Evolutionary conservation across 1,140 invertebrate species (phyloP), one percentile per base, ranked within the genome.

Genomic region (Drosophila kurseongensis): DNA sequence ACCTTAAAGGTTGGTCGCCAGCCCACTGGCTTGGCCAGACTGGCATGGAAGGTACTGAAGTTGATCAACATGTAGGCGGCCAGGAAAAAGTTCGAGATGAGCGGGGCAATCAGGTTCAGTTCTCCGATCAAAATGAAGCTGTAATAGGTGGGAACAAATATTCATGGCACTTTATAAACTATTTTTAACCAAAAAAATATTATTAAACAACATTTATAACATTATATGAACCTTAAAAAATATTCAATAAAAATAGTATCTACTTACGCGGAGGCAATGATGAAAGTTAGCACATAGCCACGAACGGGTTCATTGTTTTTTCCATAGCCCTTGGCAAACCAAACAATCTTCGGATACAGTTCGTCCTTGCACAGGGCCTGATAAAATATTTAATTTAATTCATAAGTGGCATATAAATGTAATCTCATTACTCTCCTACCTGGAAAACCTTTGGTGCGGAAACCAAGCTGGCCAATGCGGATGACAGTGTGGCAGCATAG

Each of bases 21-120:
- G 14, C 97, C 97, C 41, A 97, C 95, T 0, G 97, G 96, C 83
- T 96, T 96, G 6, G 96, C 97, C 66, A 94, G 91, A 50, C 97
- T 97, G 23, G 98, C 98, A 93, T 99, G 98, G 93, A 99, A 99
- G 50, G 98, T 99, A 55, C 97, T 97, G 92, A 98, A 99, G 93
- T 99, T 99, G 71, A 99, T 98, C 27, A 99, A 94, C 65, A 97
- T 97, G 91, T 99, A 99, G 6, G 98, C 97, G 74, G 98, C 98
- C 81, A 99, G 93, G 93, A 99, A 99, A 93, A 99, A 99, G 92
- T 99, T 99, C 18, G 98, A 99, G 73, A 99, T 99, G 55, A 99
- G 93, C 5, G 98, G 98, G 35, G 98, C 98, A 75, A 99, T 99
- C 38, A 96, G 93, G 92, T 99, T 98, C 36, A 99, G 92, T 86